Evolutionary conservation across 2,113 vertebrate genomes (phyloP).

Genomic region (Gavialis gangeticus): DNA sequence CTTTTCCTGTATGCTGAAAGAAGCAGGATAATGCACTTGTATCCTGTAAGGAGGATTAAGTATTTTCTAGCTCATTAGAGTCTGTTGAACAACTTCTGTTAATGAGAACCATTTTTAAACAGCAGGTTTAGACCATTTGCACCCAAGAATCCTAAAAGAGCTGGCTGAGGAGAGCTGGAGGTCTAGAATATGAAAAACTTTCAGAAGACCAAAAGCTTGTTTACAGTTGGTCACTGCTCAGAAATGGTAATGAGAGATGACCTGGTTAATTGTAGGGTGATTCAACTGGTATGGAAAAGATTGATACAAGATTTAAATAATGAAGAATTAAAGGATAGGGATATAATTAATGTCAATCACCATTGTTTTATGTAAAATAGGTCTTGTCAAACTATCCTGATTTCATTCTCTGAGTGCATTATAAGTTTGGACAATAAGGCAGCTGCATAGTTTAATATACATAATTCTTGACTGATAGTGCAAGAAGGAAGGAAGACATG

Average conservation of each 20-base stretch:
- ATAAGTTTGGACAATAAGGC: not conserved
- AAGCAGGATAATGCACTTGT: not conserved
- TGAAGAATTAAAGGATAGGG: not conserved
- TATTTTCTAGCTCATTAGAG: not conserved
- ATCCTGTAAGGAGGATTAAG: not conserved
- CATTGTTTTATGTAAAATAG: not conserved
- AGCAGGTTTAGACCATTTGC: not conserved
- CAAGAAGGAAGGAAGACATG: accelerated
- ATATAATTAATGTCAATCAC: not conserved
- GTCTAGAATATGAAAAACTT: not conserved
- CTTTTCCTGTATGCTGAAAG: not conserved
- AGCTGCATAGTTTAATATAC: not conserved
- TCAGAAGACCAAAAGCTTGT: not conserved
- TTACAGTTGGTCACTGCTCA: not conserved
- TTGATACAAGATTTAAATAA: not conserved
- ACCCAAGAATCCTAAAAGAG: not conserved
- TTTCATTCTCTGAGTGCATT: not conserved
- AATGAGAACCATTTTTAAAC: not conserved
- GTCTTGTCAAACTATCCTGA: not conserved
- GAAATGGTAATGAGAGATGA: not conserved
- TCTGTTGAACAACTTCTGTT: not conserved
- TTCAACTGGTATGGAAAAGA: not conserved
- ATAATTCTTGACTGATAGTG: too few species aligned
- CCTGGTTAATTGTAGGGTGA: not conserved
- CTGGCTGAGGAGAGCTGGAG: not conserved